Conservation (phyloP, 2,888 invertebrate genomes). For the Pocota personata region DNA sequence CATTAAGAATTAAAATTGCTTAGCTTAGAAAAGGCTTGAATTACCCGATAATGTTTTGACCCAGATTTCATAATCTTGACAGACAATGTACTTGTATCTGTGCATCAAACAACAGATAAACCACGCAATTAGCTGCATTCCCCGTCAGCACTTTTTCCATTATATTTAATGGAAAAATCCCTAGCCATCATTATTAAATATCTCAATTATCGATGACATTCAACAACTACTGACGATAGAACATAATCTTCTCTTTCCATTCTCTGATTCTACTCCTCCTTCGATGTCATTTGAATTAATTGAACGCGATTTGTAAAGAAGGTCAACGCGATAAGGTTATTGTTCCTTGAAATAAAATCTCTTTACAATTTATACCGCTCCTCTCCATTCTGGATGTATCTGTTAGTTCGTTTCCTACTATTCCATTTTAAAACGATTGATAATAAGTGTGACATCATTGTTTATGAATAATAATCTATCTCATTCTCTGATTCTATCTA, state of each 20-base stretch:
- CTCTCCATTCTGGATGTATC: not conserved
- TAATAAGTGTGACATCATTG: slow-evolving; percentile 71
- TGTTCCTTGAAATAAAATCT: slow-evolving; percentile 20
- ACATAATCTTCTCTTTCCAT: slow-evolving; percentile 24
- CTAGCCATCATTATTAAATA: slow-evolving; percentile 40
- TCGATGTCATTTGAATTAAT: slow-evolving; percentile 62
- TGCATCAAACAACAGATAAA: not conserved
- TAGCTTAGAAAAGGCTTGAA: not conserved
- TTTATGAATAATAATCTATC: slow-evolving; percentile 56
- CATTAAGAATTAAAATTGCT: not conserved
- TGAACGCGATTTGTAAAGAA: slow-evolving; percentile 63
- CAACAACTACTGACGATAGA: slow-evolving; percentile 48
- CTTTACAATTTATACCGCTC: slow-evolving; percentile 17
- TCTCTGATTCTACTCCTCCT: not conserved
- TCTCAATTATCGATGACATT: slow-evolving; percentile 62
- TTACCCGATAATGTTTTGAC: not conserved
- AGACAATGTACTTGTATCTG: too few species aligned
- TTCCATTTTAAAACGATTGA: slow-evolving; percentile 37
- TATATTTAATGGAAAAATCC: slow-evolving; percentile 1
- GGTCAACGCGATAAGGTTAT: slow-evolving; percentile 58
- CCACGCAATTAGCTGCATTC: slow-evolving; percentile 22
- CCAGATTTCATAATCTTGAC: not conserved
- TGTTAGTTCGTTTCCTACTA: not conserved
- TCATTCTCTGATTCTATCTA: not conserved
- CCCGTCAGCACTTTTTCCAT: slow-evolving; percentile 37